These are phyloP conservation scores for Hydractinia symbiolongicarpus DNA, from an alignment of 30 jellyfish, hydroid and myxozoan genomes.

Conservation along the genomic window DNA sequence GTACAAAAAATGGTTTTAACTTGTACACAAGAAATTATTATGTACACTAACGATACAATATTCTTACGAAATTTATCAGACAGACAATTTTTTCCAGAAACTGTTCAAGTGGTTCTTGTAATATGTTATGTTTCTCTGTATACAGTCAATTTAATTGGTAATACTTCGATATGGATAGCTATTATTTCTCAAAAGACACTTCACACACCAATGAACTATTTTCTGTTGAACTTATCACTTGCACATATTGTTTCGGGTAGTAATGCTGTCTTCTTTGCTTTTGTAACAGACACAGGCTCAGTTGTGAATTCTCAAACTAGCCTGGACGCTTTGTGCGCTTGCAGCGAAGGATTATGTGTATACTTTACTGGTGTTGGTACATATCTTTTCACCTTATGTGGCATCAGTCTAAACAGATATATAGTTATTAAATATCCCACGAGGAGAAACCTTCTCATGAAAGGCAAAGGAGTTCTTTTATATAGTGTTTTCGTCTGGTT, in stretches of 20 bases:
- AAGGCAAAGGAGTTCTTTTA: constrained; percentile 31
- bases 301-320: constrained; percentile 7
- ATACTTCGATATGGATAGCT: constrained; percentile 52
- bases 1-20: too few species aligned
- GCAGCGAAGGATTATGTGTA: constrained; percentile 67
- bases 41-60: too few species aligned
- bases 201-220: constrained; percentile 75
- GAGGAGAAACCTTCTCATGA: constrained; percentile 58
- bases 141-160: not conserved
- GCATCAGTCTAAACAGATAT: constrained; percentile 65
- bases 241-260: constrained; percentile 54
- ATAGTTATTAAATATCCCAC: constrained; percentile 68
- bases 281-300: constrained; percentile 47
- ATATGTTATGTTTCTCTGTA: too few species aligned
- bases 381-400: constrained; percentile 72
- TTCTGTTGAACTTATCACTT: constrained; percentile 56
- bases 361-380: constrained; percentile 73
- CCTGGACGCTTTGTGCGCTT: constrained; percentile 46
- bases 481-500: constrained; percentile 57
- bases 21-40: too few species aligned
- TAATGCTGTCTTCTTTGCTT: constrained; percentile 51
- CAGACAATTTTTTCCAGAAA: too few species aligned
- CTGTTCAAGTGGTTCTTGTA: too few species aligned
- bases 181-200: constrained; percentile 39
- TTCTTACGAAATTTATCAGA: too few species aligned